Conservation (phyloP, 2,888 invertebrate genomes). For the Pyrrhia umbra region DNA sequence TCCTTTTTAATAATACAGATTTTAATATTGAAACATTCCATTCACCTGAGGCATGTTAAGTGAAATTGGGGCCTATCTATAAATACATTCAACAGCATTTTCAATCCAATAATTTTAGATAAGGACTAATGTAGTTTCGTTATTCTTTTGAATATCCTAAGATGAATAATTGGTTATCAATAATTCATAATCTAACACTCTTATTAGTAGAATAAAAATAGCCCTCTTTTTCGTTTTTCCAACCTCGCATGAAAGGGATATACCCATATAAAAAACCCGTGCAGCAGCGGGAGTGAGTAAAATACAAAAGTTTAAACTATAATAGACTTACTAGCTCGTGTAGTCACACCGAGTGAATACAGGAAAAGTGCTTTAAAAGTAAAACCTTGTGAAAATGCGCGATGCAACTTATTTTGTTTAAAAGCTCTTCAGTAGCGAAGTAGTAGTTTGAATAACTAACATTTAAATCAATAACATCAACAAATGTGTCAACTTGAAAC, state of each 20-base stretch:
- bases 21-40: conserved; percentile 17
- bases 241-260: too few species aligned
- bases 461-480: too few species aligned
- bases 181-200: background rate
- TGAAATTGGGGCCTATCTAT: background rate
- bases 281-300: background rate
- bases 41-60: background rate
- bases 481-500: background rate
- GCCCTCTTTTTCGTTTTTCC: too few species aligned
- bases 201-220: background rate
- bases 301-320: conserved; percentile 38
- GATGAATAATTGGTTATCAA: background rate
- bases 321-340: conserved; percentile 41
- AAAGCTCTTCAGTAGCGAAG: conserved; percentile 15
- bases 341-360: conserved; percentile 46
- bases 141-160: background rate
- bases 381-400: conserved; percentile 49
- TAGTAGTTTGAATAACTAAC: background rate
- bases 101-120: background rate
- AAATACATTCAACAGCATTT: background rate
- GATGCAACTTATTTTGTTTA: conserved; percentile 20
- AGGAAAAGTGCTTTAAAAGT: conserved; percentile 59
- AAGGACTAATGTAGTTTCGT: background rate
- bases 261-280: background rate
- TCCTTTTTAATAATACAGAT: conserved; percentile 5